Evolutionary conservation across 2,888 invertebrate genomes (phyloP).

Genomic region (Limnephilus rhombicus): DNA sequence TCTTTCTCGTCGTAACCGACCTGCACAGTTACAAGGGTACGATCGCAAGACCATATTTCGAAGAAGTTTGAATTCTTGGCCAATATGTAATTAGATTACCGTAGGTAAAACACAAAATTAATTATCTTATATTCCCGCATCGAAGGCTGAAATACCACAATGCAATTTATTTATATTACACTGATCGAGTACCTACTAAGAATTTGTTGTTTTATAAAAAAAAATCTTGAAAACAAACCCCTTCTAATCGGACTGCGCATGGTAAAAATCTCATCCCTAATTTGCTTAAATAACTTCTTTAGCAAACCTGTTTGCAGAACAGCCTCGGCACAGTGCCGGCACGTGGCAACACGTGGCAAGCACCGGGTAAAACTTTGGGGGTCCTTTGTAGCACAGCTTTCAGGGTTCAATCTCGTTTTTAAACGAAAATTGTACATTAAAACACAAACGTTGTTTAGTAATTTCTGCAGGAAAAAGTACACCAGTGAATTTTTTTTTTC

Average conservation of each 20-base stretch:
- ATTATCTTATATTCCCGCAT: too few relatives aligned
- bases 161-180: background rate
- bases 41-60: too few relatives aligned
- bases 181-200: background rate
- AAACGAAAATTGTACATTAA: too few relatives aligned
- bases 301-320: conserved; percentile 33
- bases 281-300: conserved; percentile 48
- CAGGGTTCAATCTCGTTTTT: background rate
- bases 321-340: conserved; percentile 11
- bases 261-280: conserved; percentile 39
- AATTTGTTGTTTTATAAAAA: background rate
- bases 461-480: too few relatives aligned
- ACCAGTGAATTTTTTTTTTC: too few relatives aligned
- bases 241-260: background rate
- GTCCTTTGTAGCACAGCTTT: conserved; percentile 4
- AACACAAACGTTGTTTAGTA: too few relatives aligned
- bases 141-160: too few relatives aligned
- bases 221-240: background rate
- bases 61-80: too few relatives aligned
- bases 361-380: background rate
- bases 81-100: too few relatives aligned
- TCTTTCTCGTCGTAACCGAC: too few relatives aligned
- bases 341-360: conserved; percentile 24
- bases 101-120: too few relatives aligned
- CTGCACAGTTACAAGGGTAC: too few relatives aligned